Evolutionary conservation across 2,888 invertebrate genomes (phyloP).

Genomic region (Andrena chrysosceles): DNA sequence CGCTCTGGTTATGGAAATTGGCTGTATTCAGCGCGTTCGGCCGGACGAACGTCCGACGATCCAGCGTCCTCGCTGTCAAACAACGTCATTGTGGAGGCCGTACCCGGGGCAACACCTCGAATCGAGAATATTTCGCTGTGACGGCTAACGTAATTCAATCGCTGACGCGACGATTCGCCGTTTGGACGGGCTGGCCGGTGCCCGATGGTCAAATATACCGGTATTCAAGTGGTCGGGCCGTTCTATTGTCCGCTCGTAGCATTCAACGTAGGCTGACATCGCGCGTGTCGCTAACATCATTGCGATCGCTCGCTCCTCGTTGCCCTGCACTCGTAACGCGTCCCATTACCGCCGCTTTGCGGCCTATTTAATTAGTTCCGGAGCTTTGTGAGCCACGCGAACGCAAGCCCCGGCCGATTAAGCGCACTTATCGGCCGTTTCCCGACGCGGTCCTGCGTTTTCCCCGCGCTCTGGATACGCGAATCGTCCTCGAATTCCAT

Average conservation of each 20-base stretch:
- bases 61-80: constrained; percentile 41
- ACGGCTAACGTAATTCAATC: constrained; percentile 62
- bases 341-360: constrained; percentile 68
- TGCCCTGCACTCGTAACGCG: constrained; percentile 42
- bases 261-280: constrained; percentile 29
- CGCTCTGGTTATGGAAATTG: constrained; percentile 16
- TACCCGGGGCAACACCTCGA: constrained; percentile 10
- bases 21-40: neutral
- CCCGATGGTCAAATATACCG: constrained; percentile 57
- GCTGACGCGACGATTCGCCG: constrained; percentile 44
- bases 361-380: constrained; percentile 73
- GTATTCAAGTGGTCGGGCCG: constrained; percentile 46
- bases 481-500: constrained; percentile 18
- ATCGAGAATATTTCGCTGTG: constrained; percentile 51
- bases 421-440: constrained; percentile 28
- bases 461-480: constrained; percentile 11
- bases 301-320: constrained; percentile 45
- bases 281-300: constrained; percentile 45
- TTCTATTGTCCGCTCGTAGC: constrained; percentile 40
- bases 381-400: constrained; percentile 56
- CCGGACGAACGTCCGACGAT: constrained; percentile 6
- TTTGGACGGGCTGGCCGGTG: constrained; percentile 29
- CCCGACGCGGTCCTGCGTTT: constrained; percentile 6
- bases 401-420: constrained; percentile 32
- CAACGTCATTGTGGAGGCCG: constrained; percentile 16